Base-by-base conservation (phyloP, 1,140 invertebrate species). In the Aphidius gifuensis region DNA sequence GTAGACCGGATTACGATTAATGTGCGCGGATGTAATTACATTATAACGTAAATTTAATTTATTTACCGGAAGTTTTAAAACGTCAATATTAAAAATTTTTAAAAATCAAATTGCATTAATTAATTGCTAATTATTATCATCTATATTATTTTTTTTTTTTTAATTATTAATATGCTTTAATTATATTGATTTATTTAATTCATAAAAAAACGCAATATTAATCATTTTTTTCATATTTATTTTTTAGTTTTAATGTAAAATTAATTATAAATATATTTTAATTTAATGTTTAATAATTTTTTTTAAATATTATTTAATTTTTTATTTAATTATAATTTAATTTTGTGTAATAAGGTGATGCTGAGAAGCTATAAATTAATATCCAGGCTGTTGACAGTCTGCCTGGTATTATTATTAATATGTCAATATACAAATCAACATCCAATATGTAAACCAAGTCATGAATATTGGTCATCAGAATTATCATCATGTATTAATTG, bases 401-500 rank as follows among this genome's bases (percentile, higher is more conserved):
- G 62, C 47, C 65, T 69, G 64, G 61, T 62, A 49, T 46, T 66
- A 46, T 23, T 68, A 32, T 21, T 40, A 53, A 58, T 60, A 47
- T 61, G 58, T 8, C 49, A 56, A 47, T 65, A 60, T n/a, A 61
- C 61, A 32, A 60, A 57, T 39, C 53, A 43, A 42, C 46, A 63
- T 53, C 69, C 74, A 21, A 56, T 80, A 11, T 86, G 85, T 70
- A 76, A 78, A 59, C 80, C 81, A 21, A 82, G 84, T 4, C 64
- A 71, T 44, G 83, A 82, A 69, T 86, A 83, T 78, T 86, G 86
- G 82, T 83, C 85, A 66, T 74, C 80, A 21, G 79, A 84, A 59
- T 77, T 74, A 45, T 81, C 80, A 66, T 69, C 68, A 60, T 89
- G 88, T 74, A 73, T 83, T 62, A 82, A 85, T 45, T 89, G 88